Percentiles rank a stretch among this genome's conserved stretches.
Evolutionary conservation across 2,888 invertebrate genomes (phyloP).

Genomic region (Pristionchus exspectatus): DNA sequence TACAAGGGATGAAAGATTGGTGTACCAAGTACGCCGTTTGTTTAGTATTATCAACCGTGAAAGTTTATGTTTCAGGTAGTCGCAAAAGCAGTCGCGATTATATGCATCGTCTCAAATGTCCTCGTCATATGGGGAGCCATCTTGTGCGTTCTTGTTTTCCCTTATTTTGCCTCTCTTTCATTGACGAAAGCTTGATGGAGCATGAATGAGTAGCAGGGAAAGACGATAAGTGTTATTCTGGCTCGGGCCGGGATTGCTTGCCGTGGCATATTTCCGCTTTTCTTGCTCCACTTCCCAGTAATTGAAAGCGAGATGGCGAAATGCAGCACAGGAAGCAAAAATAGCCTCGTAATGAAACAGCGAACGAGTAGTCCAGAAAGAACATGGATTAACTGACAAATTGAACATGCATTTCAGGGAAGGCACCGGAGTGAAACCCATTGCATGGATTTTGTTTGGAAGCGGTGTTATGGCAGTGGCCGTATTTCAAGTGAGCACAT

Average conservation of each 20-base stretch:
- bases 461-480: conserved; percentile 14
- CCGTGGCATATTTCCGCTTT: background rate
- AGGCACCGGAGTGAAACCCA: background rate
- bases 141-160: background rate
- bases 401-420: background rate
- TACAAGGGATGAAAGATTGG: too few species aligned
- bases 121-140: background rate
- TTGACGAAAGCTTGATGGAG: background rate
- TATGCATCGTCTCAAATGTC: conserved; percentile 8
- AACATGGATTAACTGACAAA: background rate
- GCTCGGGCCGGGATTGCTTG: background rate
- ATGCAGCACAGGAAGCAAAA: background rate
- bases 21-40: too few species aligned
- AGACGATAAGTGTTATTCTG: background rate
- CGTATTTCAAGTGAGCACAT: background rate
- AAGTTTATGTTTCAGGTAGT: background rate
- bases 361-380: background rate
- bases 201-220: background rate
- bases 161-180: background rate
- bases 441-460: background rate
- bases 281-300: background rate
- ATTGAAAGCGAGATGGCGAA: background rate
- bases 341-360: background rate
- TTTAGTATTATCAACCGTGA: too few species aligned
- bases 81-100: background rate